Evolutionary conservation across 2,113 vertebrate species (phyloP).

Genomic region (Uria lomvia): DNA sequence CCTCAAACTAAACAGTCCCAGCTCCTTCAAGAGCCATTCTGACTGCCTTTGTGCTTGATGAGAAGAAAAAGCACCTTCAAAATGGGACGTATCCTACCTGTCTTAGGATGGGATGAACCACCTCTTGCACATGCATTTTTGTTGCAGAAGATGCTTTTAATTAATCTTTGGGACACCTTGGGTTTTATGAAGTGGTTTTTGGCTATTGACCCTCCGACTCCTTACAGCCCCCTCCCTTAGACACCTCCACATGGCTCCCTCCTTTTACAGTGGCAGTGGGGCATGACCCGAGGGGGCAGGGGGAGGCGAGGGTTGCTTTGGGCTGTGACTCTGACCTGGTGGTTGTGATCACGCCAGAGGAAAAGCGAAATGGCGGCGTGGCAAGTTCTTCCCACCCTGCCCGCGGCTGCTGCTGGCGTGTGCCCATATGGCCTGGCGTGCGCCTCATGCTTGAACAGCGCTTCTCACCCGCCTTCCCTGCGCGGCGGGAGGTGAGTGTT

Average conservation of each 20-base stretch:
- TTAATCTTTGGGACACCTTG: not conserved
- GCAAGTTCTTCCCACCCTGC: not conserved
- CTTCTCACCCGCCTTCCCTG: rapidly evolving
- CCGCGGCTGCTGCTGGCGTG: not conserved
- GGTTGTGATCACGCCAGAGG: not conserved
- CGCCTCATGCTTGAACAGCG: not conserved
- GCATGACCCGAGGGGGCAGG: not conserved
- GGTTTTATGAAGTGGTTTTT: not conserved
- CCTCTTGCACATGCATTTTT: not conserved
- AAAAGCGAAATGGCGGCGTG: not conserved
- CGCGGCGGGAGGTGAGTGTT: rapidly evolving
- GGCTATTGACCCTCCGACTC: not conserved
- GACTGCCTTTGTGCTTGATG: not conserved
- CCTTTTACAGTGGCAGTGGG: not conserved
- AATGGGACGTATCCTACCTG: not conserved
- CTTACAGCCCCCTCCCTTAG: not conserved
- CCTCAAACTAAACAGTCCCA: no score
- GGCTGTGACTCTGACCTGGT: not conserved
- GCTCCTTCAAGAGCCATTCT: not conserved
- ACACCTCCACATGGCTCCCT: not conserved
- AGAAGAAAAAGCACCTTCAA: not conserved
- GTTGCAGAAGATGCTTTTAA: not conserved
- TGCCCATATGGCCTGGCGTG: not conserved
- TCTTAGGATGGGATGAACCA: not conserved
- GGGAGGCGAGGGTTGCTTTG: not conserved